These are phyloP conservation scores for Callipepla squamata DNA, from an alignment of 2,113 vertebrate genomes.

Conservation along the genomic window DNA sequence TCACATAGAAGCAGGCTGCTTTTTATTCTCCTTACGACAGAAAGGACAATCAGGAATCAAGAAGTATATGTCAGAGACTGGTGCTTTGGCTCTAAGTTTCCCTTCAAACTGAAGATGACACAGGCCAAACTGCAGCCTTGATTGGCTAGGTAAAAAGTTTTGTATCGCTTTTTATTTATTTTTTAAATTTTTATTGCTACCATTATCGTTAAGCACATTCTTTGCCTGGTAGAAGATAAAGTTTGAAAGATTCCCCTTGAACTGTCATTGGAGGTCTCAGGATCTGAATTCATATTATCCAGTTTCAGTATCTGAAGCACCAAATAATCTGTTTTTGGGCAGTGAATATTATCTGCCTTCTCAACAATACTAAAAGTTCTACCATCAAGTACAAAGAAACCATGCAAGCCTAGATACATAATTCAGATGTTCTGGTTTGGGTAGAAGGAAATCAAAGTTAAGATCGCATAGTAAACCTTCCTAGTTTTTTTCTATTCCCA, in stretches of 20 bases:
- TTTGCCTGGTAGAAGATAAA: background rate
- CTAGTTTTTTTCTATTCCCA: background rate
- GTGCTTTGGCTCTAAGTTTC: background rate
- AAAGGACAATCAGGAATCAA: background rate
- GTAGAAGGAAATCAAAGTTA: background rate
- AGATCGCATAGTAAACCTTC: background rate
- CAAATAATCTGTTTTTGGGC: background rate
- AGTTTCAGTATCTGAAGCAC: background rate
- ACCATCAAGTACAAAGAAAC: background rate
- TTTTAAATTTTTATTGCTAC: background rate
- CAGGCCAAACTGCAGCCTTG: background rate
- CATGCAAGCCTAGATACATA: background rate
- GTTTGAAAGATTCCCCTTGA: background rate
- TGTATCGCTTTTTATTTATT: background rate
- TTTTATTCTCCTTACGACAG: background rate
- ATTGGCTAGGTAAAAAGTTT: background rate
- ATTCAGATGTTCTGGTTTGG: background rate
- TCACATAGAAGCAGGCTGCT: background rate
- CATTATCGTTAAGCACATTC: background rate
- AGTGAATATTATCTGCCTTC: background rate
- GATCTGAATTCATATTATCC: background rate
- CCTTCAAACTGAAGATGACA: background rate
- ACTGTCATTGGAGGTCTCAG: background rate
- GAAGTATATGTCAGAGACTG: background rate
- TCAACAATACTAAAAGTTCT: background rate